phyloP scores from a whole-genome alignment of 1,140 invertebrate genomes.

The Tetragonula clypearis region DNA sequence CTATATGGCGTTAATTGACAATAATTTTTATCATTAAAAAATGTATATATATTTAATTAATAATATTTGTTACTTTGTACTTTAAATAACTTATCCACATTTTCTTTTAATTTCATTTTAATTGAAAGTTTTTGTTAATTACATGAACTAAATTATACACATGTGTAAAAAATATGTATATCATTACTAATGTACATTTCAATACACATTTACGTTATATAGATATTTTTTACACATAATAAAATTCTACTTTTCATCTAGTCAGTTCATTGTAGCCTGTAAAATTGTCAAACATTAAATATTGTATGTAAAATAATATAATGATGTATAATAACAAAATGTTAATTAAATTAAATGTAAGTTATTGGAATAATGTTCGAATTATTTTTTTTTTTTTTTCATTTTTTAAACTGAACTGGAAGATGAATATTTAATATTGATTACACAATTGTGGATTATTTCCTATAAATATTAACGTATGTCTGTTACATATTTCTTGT shows the following conservation, averaged over 20 bases:
- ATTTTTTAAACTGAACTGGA: conserved; percentile 10
- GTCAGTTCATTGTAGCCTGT: conserved; percentile 27
- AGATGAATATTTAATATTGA: conserved; percentile 11
- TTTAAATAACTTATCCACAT: background rate
- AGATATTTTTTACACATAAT: conserved; percentile 2
- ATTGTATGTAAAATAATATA: conserved; percentile 31
- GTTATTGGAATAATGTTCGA: conserved; percentile 17
- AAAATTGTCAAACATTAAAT: conserved; percentile 13
- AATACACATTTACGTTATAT: conserved; percentile 2
- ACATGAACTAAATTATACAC: conserved; percentile 3
- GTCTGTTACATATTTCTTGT: conserved; percentile 72
- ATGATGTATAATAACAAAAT: conserved; percentile 3
- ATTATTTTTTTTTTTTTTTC: conserved; percentile 18
- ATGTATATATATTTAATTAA: conserved; percentile 16
- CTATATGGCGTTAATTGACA: conserved; percentile 14
- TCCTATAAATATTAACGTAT: conserved; percentile 19
- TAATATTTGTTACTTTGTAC: conserved; percentile 13
- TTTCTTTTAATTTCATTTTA: conserved; percentile 1
- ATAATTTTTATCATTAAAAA: conserved; percentile 15
- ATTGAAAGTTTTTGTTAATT: background rate
- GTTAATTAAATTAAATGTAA: conserved; percentile 27
- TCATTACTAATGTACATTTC: background rate
- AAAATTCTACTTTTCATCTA: conserved; percentile 26
- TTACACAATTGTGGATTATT: background rate
- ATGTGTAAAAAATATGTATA: conserved; percentile 9